Evolutionary conservation across 1,140 invertebrate genomes (phyloP).

Genomic region (Hypsibius dujardini): DNA sequence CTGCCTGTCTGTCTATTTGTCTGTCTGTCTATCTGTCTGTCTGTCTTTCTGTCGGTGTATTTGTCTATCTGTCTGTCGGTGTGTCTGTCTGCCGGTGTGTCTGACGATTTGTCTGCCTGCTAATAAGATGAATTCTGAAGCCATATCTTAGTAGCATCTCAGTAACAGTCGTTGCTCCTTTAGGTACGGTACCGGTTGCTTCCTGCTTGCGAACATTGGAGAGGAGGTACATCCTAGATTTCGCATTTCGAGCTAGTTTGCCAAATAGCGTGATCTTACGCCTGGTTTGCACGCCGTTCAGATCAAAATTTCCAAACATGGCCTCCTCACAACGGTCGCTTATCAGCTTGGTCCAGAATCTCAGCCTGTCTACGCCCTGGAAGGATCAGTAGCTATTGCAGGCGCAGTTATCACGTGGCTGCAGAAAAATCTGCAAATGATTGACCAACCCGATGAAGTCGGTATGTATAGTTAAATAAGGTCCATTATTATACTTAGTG

Average conservation of each 20-base stretch:
- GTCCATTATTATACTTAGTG: no score
- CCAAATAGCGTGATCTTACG: constrained; percentile 5
- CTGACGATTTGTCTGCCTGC: no score
- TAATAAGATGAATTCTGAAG: no score
- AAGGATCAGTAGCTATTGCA: constrained; percentile 83
- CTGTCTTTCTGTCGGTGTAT: no score
- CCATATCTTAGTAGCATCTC: no score
- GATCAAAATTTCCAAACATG: constrained; percentile 61
- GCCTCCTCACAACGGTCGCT: constrained; percentile 76
- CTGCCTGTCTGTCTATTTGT: no score
- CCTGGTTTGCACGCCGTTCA: constrained; percentile 28
- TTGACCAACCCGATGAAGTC: constrained; percentile 52
- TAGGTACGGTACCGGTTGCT: constrained; percentile 78
- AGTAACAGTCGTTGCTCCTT: not conserved
- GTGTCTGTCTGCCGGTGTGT: no score
- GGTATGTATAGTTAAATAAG: constrained; percentile 26
- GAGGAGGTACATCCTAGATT: constrained; percentile 38
- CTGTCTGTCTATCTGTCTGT: no score
- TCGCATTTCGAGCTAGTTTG: constrained; percentile 19
- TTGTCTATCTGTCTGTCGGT: no score
- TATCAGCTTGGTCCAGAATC: constrained; percentile 65
- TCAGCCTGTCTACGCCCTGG: constrained; percentile 63
- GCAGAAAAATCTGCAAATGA: constrained; percentile 61
- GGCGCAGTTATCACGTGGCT: constrained; percentile 75
- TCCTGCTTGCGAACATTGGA: constrained; percentile 86